Evolutionary conservation across 1,140 invertebrate species (phyloP).

Genomic region (Callitettix versicolor): DNA sequence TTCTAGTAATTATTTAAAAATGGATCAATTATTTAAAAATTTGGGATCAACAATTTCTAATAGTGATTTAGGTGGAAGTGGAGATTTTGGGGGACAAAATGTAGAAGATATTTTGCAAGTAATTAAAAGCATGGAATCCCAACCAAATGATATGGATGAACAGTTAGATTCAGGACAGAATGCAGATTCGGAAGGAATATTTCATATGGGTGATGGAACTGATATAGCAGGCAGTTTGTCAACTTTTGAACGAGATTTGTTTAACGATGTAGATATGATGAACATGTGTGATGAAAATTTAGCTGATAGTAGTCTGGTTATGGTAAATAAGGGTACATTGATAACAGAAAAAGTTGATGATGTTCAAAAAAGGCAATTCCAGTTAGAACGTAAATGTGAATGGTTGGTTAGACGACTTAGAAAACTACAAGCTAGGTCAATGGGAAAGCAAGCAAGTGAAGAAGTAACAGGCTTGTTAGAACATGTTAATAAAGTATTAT

Average conservation of each 20-base stretch:
- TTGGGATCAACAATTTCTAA: constrained; percentile 26
- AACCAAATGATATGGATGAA: constrained; percentile 37
- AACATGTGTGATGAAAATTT: constrained; percentile 41
- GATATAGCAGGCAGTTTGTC: constrained; percentile 22
- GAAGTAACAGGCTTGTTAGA: constrained; percentile 63
- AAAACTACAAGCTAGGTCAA: constrained; percentile 58
- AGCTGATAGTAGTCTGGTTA: constrained; percentile 29
- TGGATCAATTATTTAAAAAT: constrained; percentile 42
- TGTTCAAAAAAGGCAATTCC: constrained; percentile 40
- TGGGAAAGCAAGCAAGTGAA: constrained; percentile 62
- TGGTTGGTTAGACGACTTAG: constrained; percentile 58
- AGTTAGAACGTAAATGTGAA: constrained; percentile 52
- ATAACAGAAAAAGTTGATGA: constrained; percentile 36
- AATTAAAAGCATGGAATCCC: constrained; percentile 51
- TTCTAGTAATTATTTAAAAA: constrained; percentile 20
- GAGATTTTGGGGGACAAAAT: constrained; percentile 41
- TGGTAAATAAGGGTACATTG: constrained; percentile 25
- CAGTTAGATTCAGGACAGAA: constrained; percentile 48
- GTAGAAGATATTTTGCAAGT: constrained; percentile 53
- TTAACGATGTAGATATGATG: constrained; percentile 42
- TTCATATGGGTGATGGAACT: constrained; percentile 37
- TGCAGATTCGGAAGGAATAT: constrained; percentile 45
- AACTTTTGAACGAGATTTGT: constrained; percentile 43
- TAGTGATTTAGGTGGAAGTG: constrained; percentile 28
- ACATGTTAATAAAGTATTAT: constrained; percentile 40